Conservation (phyloP, 1,140 invertebrate genomes). For the Brachystomella parvula region DNA sequence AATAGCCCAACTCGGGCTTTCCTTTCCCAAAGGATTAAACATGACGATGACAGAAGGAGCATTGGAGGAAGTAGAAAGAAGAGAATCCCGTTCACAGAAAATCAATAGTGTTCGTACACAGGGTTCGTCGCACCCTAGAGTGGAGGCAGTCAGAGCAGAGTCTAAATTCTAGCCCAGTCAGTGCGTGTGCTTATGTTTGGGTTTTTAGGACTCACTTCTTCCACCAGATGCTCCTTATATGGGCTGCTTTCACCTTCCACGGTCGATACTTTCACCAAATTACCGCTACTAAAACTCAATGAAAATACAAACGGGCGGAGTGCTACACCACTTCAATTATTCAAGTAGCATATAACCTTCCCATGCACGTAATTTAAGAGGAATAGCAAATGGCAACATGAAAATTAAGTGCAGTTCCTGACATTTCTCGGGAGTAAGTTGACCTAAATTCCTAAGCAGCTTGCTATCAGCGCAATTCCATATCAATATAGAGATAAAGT, state of each 20-base stretch:
- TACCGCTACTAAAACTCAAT: not conserved
- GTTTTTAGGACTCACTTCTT: not conserved
- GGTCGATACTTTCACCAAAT: constrained; percentile 1
- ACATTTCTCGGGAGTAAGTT: not conserved
- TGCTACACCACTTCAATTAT: not conserved
- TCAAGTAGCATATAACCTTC: not conserved
- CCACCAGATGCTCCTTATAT: not conserved
- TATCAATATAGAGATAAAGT: not conserved
- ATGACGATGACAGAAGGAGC: not conserved
- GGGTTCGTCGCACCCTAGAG: too few species aligned
- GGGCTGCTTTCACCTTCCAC: not conserved
- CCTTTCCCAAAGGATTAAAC: not conserved
- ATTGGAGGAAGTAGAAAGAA: not conserved
- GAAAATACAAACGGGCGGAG: not conserved
- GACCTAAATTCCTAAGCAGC: not conserved
- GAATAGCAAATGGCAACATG: not conserved
- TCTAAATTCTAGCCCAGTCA: not conserved
- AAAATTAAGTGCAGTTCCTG: too few species aligned
- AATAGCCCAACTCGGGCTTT: not conserved
- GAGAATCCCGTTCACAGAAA: not conserved
- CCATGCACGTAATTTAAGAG: not conserved
- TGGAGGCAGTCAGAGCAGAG: not conserved
- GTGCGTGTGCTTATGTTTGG: constrained; percentile 7
- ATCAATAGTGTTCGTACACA: not conserved
- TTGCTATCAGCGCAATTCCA: not conserved